Percentiles rank a stretch among this genome's conserved stretches.
Conservation (phyloP, 1,140 invertebrate species). For the Scaptomyza pallida region DNA sequence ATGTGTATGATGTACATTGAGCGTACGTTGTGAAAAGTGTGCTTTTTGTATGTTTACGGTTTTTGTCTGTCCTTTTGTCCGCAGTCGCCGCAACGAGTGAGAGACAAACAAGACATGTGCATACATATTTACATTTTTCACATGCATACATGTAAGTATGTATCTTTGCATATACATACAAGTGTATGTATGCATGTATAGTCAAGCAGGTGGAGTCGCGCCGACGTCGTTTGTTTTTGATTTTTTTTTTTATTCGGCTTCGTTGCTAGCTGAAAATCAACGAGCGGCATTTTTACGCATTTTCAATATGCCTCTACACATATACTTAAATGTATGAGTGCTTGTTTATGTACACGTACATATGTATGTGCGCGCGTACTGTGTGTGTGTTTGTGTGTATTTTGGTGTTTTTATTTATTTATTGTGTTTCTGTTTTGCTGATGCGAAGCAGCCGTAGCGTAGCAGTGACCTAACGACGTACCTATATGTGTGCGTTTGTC, state of each 20-base stretch:
- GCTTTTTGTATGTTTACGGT: slow-evolving; percentile 75
- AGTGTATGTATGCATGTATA: slow-evolving; percentile 44
- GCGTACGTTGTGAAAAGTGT: slow-evolving; percentile 73
- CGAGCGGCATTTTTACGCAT: slow-evolving; percentile 81
- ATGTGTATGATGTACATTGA: slow-evolving; percentile 36
- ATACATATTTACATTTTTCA: slow-evolving; percentile 42
- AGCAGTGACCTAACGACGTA: slow-evolving; percentile 64
- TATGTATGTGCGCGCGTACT: slow-evolving; percentile 32
- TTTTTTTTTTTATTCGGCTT: slow-evolving; percentile 32
- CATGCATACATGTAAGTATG: slow-evolving; percentile 36
- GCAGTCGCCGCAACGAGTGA: slow-evolving; percentile 49
- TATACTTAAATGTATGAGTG: slow-evolving; percentile 32
- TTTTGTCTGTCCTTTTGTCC: slow-evolving; percentile 51
- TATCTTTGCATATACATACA: slow-evolving; percentile 7
- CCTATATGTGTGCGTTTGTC: slow-evolving; percentile 32
- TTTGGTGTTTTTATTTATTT: slow-evolving; percentile 81
- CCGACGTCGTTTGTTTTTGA: slow-evolving; percentile 56
- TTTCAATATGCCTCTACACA: slow-evolving; percentile 63
- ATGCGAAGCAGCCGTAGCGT: slow-evolving; percentile 53
- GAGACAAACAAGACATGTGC: slow-evolving; percentile 66
- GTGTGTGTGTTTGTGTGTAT: slow-evolving; percentile 46
- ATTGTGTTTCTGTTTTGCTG: slow-evolving; percentile 78
- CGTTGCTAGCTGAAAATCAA: slow-evolving; percentile 80
- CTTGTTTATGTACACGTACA: slow-evolving; percentile 27
- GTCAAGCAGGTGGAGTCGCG: slow-evolving; percentile 73